Percentiles rank a stretch among this genome's conserved stretches.
Conservation (phyloP, 2,888 invertebrate species). For the Callosobruchus maculatus region DNA sequence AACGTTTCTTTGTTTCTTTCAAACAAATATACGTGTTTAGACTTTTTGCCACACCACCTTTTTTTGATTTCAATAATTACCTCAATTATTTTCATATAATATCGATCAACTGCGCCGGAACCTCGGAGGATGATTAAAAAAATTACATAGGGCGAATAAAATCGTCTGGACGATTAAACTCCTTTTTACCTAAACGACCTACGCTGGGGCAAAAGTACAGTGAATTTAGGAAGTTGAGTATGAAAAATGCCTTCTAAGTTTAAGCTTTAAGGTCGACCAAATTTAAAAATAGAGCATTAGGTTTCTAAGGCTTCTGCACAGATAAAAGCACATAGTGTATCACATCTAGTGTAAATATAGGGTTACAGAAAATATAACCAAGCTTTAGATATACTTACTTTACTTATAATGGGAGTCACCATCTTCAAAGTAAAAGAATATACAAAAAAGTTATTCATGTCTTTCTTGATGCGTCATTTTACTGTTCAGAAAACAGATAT, state of each 20-base stretch:
- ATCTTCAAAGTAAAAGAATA: no score
- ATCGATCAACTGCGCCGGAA: conserved; percentile 17
- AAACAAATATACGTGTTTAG: neutral
- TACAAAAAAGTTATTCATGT: no score
- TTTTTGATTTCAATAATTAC: neutral
- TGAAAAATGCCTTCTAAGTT: no score
- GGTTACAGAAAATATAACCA: no score
- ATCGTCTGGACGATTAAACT: conserved; percentile 23
- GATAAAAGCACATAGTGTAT: no score
- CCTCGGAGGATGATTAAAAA: conserved; percentile 22
- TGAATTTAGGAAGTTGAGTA: neutral
- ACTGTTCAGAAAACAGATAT: no score
- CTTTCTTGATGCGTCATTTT: no score
- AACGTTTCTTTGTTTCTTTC: neutral
- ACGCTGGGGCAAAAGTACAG: conserved; percentile 5
- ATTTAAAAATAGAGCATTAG: no score
- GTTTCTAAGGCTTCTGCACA: neutral
- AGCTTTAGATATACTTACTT: no score
- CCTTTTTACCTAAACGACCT: conserved; percentile 25
- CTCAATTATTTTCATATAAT: conserved; percentile 18
- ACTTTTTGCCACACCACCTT: neutral
- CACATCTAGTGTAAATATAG: no score
- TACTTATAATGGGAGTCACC: no score
- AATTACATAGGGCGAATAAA: conserved; percentile 26
- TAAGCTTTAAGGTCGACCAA: no score